Base-by-base conservation (phyloP, 2,888 invertebrate species). In the Glaucopsyche alexis region DNA sequence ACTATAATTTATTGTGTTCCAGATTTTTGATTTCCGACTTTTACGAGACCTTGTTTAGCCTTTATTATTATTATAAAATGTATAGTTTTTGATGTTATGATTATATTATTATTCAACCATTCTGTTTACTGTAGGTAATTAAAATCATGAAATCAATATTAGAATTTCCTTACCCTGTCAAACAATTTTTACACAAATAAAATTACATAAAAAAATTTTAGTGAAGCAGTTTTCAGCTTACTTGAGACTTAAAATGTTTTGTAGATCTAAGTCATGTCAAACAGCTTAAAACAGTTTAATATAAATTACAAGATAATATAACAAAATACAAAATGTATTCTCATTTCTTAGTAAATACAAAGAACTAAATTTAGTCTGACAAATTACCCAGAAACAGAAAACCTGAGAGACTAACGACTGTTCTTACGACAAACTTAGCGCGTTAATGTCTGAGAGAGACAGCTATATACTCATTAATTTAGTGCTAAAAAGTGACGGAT, bases 371-470 rank as follows among this genome's bases (percentile, higher is more conserved):
- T 50, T 50, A 60, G 60, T 60, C 29, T 60, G 14, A 60, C 60
- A 38, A 60, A 60, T 60, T 60, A 38, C 29, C 29, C 29, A 60
- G 60, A 60, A 60, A 60, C 60, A 60, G 60, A 60, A 29, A 60
- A 60, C 60, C 60, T 60, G 60, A 60, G 60, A 60, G 29, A 60
- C 29, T 60, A 60, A 60, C 60, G 60, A 60, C 60, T 38, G 60
- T 60, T 60, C 29, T 60, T 60, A 60, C 60, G 60, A 60, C 14
- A 38, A 60, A 60, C 60, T 60, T 60, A 60, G 60, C 60, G 14
- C 60, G 29, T 29, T 38, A 29, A 60, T 60, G 29, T 29, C 60
- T 13, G 29, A 60, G 60, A 6, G 29, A 60, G 38, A 60, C 29
- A 60, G 60, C 60, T 29, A 60, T 60, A 11, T 60, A 6, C 60